Percentiles rank a stretch among this genome's conserved stretches.
Conservation (phyloP, 2,888 invertebrate species). For the Lamellibrachia satsuma region DNA sequence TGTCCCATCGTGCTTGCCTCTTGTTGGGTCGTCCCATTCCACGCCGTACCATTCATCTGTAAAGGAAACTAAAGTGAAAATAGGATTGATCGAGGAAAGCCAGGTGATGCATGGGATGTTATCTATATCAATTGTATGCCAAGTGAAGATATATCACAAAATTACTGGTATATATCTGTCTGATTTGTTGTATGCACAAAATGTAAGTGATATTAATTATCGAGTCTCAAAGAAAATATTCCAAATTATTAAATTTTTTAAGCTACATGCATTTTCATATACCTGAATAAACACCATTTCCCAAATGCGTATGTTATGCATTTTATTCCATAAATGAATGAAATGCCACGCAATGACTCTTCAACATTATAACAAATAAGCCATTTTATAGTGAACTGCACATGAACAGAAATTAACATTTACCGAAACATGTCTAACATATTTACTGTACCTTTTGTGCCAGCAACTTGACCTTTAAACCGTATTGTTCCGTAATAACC, state of each 20-base stretch:
- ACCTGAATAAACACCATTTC: background rate
- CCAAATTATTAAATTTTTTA: too few species aligned
- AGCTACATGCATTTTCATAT: background rate
- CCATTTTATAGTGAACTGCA: background rate
- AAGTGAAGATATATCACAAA: background rate
- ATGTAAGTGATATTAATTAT: too few species aligned
- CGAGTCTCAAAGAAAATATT: too few species aligned
- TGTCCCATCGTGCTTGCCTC: conserved; percentile 93
- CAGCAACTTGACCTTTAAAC: conserved; percentile 79
- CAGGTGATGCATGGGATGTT: too few species aligned
- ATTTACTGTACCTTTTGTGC: conserved; percentile 66
- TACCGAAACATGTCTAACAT: background rate
- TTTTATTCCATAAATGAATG: background rate
- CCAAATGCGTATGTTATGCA: background rate
- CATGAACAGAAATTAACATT: background rate
- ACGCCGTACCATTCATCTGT: conserved; percentile 86
- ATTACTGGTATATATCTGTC: background rate
- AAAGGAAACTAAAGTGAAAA: conserved; percentile 18
- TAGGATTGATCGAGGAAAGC: background rate
- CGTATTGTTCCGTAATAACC: conserved; percentile 70
- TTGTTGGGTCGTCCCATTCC: conserved; percentile 90
- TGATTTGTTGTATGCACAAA: too few species aligned
- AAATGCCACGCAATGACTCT: background rate
- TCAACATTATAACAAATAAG: background rate
- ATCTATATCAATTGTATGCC: too few species aligned